Percentiles rank a stretch among this genome's conserved stretches.
Conservation (phyloP, 2,113 vertebrate species). For the Butorides virescens region DNA sequence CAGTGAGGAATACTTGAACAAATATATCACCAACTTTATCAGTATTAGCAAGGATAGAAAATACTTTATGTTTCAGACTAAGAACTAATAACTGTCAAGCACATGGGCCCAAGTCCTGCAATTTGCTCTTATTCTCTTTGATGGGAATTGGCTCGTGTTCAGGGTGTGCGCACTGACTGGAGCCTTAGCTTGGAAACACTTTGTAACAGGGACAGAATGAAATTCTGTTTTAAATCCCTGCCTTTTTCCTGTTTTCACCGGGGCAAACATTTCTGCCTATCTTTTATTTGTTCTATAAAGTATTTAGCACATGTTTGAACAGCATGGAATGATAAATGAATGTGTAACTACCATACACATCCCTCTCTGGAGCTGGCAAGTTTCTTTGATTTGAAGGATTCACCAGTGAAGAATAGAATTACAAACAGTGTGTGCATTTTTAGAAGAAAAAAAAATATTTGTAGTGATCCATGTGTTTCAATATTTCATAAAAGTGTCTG, state of each 20-base stretch:
- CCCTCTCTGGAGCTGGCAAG: background rate
- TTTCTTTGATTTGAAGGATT: background rate
- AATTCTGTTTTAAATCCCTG: background rate
- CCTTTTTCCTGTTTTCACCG: background rate
- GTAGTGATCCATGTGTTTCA: background rate
- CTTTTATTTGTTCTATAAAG: background rate
- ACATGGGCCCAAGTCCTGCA: background rate
- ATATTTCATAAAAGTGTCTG: background rate
- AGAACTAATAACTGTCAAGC: background rate
- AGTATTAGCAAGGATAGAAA: background rate
- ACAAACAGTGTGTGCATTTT: background rate
- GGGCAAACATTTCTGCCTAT: background rate
- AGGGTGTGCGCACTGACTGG: background rate
- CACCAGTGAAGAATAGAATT: background rate
- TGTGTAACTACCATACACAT: background rate
- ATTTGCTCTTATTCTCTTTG: background rate
- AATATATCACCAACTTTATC: background rate
- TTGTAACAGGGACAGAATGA: background rate
- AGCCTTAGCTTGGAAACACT: background rate
- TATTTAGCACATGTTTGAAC: background rate
- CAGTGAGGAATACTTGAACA: background rate
- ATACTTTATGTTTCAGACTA: background rate
- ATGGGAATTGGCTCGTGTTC: background rate
- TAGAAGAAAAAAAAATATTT: background rate
- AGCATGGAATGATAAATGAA: background rate